Evolutionary conservation across 2,888 invertebrate genomes (phyloP).

Genomic region (Pedicia rivosa): DNA sequence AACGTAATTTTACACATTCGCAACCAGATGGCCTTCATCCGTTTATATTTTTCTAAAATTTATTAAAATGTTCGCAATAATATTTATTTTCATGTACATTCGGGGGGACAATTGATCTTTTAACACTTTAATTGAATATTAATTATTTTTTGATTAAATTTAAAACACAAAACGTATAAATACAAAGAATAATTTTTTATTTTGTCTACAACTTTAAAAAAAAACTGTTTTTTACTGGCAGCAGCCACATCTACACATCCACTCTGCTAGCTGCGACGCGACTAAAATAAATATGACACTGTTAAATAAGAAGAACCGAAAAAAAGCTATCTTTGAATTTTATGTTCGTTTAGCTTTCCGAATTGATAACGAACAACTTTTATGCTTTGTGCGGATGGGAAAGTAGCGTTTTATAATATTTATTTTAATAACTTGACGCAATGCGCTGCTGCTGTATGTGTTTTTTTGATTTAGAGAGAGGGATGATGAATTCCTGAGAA

Average conservation of each 20-base stretch:
- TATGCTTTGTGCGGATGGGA: too few species aligned
- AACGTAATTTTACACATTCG: conserved; percentile 2
- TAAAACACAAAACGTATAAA: neutral
- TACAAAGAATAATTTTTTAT: conserved; percentile 1
- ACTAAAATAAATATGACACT: conserved; percentile 1
- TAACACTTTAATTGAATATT: neutral
- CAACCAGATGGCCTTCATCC: conserved; percentile 6
- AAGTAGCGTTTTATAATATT: too few species aligned
- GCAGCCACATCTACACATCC: neutral
- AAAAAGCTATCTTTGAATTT: too few species aligned
- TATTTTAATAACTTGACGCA: too few species aligned
- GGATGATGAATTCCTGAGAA: too few species aligned
- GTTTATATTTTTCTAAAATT: neutral
- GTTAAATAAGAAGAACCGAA: conserved; percentile 2
- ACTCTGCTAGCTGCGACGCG: conserved; percentile 2
- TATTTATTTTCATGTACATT: too few species aligned
- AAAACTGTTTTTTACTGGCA: conserved; percentile 1
- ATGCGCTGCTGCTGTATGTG: too few species aligned
- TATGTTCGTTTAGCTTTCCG: too few species aligned
- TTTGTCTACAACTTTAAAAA: conserved; percentile 1
- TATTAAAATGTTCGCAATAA: neutral
- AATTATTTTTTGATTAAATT: neutral
- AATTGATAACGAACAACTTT: too few species aligned
- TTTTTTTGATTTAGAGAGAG: too few species aligned
- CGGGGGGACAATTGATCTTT: too few species aligned